Base-by-base conservation (phyloP, 1,140 invertebrate genomes). In the Aradophagus sp. region DNA sequence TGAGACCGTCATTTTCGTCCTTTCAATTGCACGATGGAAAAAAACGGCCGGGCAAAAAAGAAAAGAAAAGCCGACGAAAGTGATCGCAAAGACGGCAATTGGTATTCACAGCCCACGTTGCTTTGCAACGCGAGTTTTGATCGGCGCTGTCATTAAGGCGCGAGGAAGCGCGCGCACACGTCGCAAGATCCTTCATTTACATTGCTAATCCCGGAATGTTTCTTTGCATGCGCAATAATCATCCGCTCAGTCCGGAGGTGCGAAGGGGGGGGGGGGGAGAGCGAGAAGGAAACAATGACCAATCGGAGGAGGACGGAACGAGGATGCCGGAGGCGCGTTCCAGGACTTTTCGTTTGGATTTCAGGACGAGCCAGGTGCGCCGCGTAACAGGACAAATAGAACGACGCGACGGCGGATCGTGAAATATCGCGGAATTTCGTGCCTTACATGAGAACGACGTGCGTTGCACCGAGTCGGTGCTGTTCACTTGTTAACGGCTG, bases 341-440 rank as follows among this genome's bases (percentile, higher is more conserved):
- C 48, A 39, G 17, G 58, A 45, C 61, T 65, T 55, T 38, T 17
- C 55, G 15, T 8, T 63, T 73, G 63, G 52, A 73, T 73, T 62
- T 13, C 17, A 34, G 34, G 48, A 32, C 4, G 15, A 48, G 44
- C 35, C 50, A 55, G 42, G 42, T 65, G 50, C 29, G 11, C 47
- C 8, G 2, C 27, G 41, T 17, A 19, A 26, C 35, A n/a, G 13
- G 34, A 15, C 12, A 47, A 47, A 61, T 32, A 50, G 48, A 47
- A 39, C 32, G 41, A 34, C 13, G 23, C 34, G 31, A 32, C 26
- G 45, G 39, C 32, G 15, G 14, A 45, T 38, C 31, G 31, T 56
- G 42, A 39, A 42, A 27, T 31, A 20, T 16, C 10, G 13, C 10
- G 34, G 20, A 39, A 29, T 39, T 52, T 52, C 35, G 48, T 39